Evolutionary conservation across 2,113 vertebrate species (phyloP), one percentile per base, ranked within the genome.

Genomic region (Ammodytes marinus): DNA sequence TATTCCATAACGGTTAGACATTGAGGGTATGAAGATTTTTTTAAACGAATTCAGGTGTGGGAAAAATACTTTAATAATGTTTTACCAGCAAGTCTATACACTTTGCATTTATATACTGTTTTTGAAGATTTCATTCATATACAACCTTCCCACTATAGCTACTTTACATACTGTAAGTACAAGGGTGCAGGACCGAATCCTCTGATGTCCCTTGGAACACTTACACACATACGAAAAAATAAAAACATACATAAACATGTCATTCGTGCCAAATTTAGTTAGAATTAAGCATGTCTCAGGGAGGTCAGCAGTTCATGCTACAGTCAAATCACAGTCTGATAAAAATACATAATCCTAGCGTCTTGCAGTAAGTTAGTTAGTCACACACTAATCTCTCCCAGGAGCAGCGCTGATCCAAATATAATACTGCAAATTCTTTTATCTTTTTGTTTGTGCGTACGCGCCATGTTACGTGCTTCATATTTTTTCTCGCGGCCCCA

Each of bases 321-420:
- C 19, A 39, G 43, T 64, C 53, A 76, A 65, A 85, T 82, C 35
- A 69, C 69, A 70, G 70, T 85, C 55, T 19, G 37, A 57, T 71
- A 52, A 70, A 85, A 86, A 69, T 85, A 42, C 46, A 71, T 83
- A 85, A 84, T 60, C 54, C 27, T 4, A 61, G 39, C 27, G 80
- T 82, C 49, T 82, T 60, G 68, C 63, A 68, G 35, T 75, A 63
- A 88, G 0, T 76, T 69, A 77, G 67, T 85, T 69, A 43, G 35
- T 83, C 53, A 58, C 52, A 35, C 45, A 27, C 53, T 79, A 59
- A 84, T 86, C 19, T 80, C 68, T 72, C 68, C 50, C 73, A 47
- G 35, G 64, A 53, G 37, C 40, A 35, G 19, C 39, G 58, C 43
- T 47, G 68, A 79, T 81, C 74, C 70, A 43, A 19, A 72, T 69